phyloP scores from a whole-genome alignment of 2,113 vertebrate species.

The Cichladusa arquata region DNA sequence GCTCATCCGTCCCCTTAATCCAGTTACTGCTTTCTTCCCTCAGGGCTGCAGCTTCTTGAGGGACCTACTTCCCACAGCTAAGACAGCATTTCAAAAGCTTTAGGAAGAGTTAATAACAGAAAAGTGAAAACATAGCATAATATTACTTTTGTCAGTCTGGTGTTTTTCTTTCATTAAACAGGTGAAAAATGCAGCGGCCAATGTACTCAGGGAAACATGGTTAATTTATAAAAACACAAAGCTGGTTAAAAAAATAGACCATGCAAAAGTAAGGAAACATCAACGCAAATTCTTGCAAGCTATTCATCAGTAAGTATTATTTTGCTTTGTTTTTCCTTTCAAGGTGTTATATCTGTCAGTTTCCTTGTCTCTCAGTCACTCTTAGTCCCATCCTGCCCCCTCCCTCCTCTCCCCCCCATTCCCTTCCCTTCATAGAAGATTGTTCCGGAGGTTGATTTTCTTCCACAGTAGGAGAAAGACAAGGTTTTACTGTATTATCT shows the following conservation, averaged over 20 bases:
- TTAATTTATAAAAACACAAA: constrained; percentile 99
- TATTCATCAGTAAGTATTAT: constrained; percentile 98
- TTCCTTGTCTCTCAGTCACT: background rate
- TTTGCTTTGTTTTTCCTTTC: constrained; percentile 27
- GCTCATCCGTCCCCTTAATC: background rate
- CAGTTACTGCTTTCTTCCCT: background rate
- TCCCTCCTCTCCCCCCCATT: background rate
- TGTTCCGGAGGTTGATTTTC: background rate
- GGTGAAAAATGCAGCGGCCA: constrained; percentile 99
- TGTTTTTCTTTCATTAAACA: constrained; percentile 70
- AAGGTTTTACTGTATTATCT: background rate
- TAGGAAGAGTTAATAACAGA: background rate
- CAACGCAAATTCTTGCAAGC: constrained; percentile 99
- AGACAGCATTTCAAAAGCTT: background rate
- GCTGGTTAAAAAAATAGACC: constrained; percentile 98
- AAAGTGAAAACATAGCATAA: background rate
- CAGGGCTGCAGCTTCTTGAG: background rate
- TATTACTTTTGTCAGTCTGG: background rate
- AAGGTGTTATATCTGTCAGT: background rate
- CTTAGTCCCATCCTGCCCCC: background rate
- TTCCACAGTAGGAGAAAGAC: background rate
- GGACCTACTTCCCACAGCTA: background rate
- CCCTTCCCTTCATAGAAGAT: background rate
- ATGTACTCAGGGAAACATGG: constrained; percentile 99
- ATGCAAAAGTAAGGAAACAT: constrained; percentile 98